Conservation (phyloP, 2,888 invertebrate species). For the Melanargia galathea region DNA sequence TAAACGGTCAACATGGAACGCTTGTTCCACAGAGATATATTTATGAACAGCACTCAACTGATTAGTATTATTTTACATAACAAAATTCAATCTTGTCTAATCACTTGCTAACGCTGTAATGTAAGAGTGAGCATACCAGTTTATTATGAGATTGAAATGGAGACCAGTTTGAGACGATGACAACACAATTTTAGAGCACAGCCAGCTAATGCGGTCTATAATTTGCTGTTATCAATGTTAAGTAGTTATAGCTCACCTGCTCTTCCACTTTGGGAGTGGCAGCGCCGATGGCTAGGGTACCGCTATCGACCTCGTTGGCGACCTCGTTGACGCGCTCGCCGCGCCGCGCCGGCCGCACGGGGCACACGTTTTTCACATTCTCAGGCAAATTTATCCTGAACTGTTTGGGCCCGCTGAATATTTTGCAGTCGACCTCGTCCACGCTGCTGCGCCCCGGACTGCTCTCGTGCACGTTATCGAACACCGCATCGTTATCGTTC, state of each 20-base stretch:
- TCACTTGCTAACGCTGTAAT: constrained; percentile 1
- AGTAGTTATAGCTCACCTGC: constrained; percentile 80
- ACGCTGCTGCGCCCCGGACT: constrained; percentile 53
- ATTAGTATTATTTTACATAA: neutral
- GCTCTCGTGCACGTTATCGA: constrained; percentile 64
- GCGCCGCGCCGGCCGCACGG: constrained; percentile 75
- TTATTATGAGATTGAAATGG: constrained; percentile 2
- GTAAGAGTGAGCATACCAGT: constrained; percentile 4
- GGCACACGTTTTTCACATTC: constrained; percentile 70
- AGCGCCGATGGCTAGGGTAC: constrained; percentile 66
- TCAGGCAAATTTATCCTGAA: constrained; percentile 69
- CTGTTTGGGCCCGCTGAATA: constrained; percentile 65
- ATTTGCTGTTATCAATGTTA: constrained; percentile 76
- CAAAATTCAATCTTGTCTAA: constrained; percentile 1
- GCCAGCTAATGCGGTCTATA: constrained; percentile 50
- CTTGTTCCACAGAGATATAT: neutral
- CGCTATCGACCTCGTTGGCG: constrained; percentile 81
- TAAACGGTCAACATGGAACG: too few species aligned
- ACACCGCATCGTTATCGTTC: constrained; percentile 84
- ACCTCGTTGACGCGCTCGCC: constrained; percentile 76
- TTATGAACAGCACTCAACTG: neutral
- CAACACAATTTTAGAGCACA: constrained; percentile 4
- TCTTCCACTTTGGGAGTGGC: constrained; percentile 79
- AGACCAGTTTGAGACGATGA: constrained; percentile 7
- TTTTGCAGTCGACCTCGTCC: constrained; percentile 71